Evolutionary conservation across 2,113 vertebrate genomes (phyloP).

Genomic region (Chlorodrepanis virens): DNA sequence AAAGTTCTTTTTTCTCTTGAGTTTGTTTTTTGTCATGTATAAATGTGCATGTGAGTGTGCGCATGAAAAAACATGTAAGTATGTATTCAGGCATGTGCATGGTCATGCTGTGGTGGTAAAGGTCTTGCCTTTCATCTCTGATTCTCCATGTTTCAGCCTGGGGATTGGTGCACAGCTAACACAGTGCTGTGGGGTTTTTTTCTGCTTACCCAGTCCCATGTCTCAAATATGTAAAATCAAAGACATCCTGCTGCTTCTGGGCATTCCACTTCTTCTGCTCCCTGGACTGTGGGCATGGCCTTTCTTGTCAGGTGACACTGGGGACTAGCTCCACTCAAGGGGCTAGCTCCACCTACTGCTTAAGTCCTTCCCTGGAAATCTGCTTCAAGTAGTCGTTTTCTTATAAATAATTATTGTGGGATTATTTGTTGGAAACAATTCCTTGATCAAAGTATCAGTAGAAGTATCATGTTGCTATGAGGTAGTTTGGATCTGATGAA

Average conservation of each 20-base stretch:
- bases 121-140: neutral
- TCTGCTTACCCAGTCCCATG: neutral
- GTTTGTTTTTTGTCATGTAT: neutral
- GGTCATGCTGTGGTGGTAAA: neutral
- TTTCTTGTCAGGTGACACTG: neutral
- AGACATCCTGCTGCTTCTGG: neutral
- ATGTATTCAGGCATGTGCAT: accelerated
- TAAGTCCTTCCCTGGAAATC: neutral
- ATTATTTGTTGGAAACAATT: neutral
- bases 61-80: neutral
- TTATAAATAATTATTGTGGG: neutral
- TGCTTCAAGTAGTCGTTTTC: neutral
- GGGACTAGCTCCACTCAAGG: neutral
- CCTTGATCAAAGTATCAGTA: neutral
- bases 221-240: neutral
- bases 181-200: neutral
- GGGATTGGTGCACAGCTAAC: neutral
- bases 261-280: neutral
- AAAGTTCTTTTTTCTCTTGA: neutral
- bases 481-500: neutral
- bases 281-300: neutral
- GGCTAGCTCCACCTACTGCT: neutral
- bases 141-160: neutral
- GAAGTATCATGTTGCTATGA: accelerated
- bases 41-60: neutral